Evolutionary conservation across 2,113 vertebrate genomes (phyloP).

Genomic region (Rhinopomastus cyanomelas): DNA sequence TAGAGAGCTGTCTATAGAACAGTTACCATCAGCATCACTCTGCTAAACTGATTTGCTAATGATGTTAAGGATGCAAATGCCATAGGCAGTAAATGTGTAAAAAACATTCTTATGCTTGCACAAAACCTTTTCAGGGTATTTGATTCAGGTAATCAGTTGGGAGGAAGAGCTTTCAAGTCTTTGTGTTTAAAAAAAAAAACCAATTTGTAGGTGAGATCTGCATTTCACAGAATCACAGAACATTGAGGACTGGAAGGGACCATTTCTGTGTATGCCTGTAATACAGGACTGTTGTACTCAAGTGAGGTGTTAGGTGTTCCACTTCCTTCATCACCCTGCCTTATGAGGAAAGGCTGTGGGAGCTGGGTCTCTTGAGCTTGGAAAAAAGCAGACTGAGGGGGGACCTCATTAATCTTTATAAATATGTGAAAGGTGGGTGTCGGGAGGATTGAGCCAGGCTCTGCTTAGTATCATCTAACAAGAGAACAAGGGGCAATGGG

Average conservation of each 20-base stretch:
- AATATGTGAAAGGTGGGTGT: too few relatives aligned
- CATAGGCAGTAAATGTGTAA: background rate
- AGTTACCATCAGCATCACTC: background rate
- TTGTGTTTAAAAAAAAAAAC: background rate
- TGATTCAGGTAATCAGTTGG: background rate
- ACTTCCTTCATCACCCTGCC: too few relatives aligned
- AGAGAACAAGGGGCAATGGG: too few relatives aligned
- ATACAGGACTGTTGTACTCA: background rate
- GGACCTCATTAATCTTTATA: too few relatives aligned
- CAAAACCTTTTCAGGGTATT: background rate
- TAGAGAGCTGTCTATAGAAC: background rate
- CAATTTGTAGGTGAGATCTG: background rate
- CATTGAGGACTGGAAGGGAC: too few relatives aligned
- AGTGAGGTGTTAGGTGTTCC: background rate
- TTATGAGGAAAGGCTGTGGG: too few relatives aligned
- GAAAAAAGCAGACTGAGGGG: too few relatives aligned
- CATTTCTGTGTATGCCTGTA: background rate
- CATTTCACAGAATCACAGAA: too few relatives aligned
- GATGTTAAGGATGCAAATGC: background rate
- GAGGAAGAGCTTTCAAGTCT: background rate
- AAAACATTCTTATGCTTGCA: background rate
- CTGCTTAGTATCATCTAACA: too few relatives aligned
- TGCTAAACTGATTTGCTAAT: slow-evolving; percentile 12
- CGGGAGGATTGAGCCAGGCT: too few relatives aligned
- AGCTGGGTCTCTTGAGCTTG: too few relatives aligned